Conservation (phyloP, 2,888 invertebrate genomes). For the Rhogogaster chlorosoma region DNA sequence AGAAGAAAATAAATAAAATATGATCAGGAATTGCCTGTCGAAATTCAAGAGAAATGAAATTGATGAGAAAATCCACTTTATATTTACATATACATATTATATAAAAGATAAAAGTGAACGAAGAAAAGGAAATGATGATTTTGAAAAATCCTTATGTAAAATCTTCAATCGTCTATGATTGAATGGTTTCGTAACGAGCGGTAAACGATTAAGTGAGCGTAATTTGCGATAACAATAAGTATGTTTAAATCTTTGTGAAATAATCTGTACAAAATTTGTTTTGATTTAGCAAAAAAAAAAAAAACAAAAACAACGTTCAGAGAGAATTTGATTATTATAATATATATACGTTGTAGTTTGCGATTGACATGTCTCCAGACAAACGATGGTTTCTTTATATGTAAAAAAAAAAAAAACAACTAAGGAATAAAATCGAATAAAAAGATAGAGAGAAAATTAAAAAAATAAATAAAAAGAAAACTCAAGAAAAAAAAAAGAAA, state of each 20-base stretch:
- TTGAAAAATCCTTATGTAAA: background rate
- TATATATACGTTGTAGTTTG: background rate
- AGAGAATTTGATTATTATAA: background rate
- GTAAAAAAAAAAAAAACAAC: background rate
- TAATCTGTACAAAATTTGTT: background rate
- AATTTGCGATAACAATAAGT: slow-evolving; percentile 9
- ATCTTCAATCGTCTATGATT: background rate
- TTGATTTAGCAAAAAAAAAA: background rate
- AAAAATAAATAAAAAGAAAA: background rate
- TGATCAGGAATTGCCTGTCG: background rate
- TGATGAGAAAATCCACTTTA: background rate
- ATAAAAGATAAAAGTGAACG: background rate
- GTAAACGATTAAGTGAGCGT: background rate
- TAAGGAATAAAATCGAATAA: background rate
- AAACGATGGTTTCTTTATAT: slow-evolving; percentile 38
- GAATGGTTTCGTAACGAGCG: background rate
- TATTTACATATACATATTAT: background rate
- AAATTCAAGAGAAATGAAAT: background rate
- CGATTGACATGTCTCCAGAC: slow-evolving; percentile 10
- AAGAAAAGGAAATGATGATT: background rate
- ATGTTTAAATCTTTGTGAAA: background rate
- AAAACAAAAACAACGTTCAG: background rate
- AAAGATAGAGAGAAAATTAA: background rate
- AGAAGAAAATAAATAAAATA: background rate
- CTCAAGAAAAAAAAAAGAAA: background rate